Base-by-base conservation (phyloP, 1,140 invertebrate genomes). In the Leptinotarsa lineolata region DNA sequence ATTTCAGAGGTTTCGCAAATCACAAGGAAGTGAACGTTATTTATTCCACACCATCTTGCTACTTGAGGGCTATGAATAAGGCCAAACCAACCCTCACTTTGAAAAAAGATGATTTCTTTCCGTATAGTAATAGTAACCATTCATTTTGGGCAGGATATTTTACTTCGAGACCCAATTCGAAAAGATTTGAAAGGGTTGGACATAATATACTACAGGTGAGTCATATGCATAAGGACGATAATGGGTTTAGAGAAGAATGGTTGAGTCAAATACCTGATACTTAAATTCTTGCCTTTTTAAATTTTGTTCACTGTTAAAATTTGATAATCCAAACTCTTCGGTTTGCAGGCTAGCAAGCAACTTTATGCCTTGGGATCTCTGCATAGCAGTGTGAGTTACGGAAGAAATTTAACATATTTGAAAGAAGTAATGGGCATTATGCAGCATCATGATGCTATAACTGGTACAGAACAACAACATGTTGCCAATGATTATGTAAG, bases 111-210 rank as follows among this genome's bases (percentile, higher is more conserved):
- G 83, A 84, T 78, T 98, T 97, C 86, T 97, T 98, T 79, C 97
- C 97, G 0, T 99, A 99, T 85, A 92, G 91, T 2, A 88, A 88
- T 78, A 87, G 89, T 67, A 81, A 85, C 1, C 89, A 93, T 79
- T 88, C 89, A 0, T 95, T 91, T 81, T 96, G 94, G 94, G 93
- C 92, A 2, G 94, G 94, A 2, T 96, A 93, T 82, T 96, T 92
- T 80, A 93, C 91, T 2, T 94, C 93, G 0, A 82, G 91, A 74
- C 88, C 92, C 0, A 87, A 89, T 68, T 83, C 92, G 0, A 94
- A 94, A 81, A 88, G 89, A 72, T 85, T 88, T 22, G 88, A 89
- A 18, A 86, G 91, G 66, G 82, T 86, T 76, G 88, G 88, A 2
- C 92, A 92, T 76, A 89, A 90, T 75, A 89, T 92, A 67, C 83